These are phyloP conservation scores for Chiridota heheva DNA, from an alignment of 35 echinoderm and acorn worm species.

Conservation along the genomic window DNA sequence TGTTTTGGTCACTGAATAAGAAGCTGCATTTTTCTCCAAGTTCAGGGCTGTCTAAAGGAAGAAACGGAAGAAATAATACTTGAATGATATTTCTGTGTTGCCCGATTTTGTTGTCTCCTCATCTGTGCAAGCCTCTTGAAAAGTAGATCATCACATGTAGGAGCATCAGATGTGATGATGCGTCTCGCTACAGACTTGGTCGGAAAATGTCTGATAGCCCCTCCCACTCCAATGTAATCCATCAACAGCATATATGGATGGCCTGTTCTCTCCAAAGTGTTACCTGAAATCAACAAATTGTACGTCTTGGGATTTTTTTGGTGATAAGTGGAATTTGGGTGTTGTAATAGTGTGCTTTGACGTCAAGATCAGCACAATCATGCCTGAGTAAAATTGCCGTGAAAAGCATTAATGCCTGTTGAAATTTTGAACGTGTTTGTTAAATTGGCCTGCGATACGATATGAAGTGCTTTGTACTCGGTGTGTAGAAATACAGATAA, in stretches of 20 bases:
- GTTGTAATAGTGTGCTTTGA: not conserved
- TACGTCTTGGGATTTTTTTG: constrained; percentile 8
- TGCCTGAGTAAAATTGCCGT: not conserved
- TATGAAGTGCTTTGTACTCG: not conserved
- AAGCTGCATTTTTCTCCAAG: no score
- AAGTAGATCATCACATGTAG: no score
- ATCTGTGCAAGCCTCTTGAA: no score
- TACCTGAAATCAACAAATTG: constrained; percentile 2
- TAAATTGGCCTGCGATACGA: not conserved
- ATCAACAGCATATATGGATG: not conserved
- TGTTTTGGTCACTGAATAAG: no score
- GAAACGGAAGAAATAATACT: no score
- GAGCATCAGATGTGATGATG: no score
- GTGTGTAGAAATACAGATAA: not conserved
- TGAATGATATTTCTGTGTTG: no score
- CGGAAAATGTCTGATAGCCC: not conserved
- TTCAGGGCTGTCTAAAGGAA: no score
- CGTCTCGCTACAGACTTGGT: not conserved
- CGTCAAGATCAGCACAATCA: not conserved
- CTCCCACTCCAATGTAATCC: not conserved
- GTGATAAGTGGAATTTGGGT: constrained; percentile 1
- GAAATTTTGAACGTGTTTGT: not conserved
- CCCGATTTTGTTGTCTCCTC: no score
- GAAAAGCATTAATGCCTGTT: not conserved
- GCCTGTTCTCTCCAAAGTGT: not conserved